Conservation (phyloP, 2,888 invertebrate genomes). For the Rhagophthalmus giganteus region DNA sequence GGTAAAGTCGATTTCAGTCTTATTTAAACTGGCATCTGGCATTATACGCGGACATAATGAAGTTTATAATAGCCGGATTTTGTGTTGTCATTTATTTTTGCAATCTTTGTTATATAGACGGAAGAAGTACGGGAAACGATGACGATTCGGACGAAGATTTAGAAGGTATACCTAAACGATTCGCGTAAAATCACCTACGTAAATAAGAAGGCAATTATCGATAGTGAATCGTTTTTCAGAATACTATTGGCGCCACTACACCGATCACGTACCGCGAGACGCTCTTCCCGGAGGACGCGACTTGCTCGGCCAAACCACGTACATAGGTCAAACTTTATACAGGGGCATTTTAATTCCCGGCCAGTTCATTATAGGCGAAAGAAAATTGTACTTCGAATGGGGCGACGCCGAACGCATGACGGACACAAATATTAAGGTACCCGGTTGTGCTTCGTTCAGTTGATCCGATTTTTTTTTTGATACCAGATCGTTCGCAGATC, state of each 20-base stretch:
- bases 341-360: conserved; percentile 8
- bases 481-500: neutral
- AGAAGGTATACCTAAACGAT: too few relatives aligned
- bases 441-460: neutral
- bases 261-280: conserved; percentile 6
- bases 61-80: too few relatives aligned
- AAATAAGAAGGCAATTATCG: too few relatives aligned
- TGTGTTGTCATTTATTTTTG: too few relatives aligned
- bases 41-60: too few relatives aligned
- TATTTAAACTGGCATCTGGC: too few relatives aligned
- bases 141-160: too few relatives aligned
- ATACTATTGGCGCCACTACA: conserved; percentile 16
- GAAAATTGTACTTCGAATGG: conserved; percentile 12
- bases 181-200: too few relatives aligned
- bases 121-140: too few relatives aligned
- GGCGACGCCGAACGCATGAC: conserved; percentile 5
- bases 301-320: conserved; percentile 4
- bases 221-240: too few relatives aligned
- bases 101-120: too few relatives aligned
- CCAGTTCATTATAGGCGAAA: conserved; percentile 6
- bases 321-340: conserved; percentile 8
- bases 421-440: conserved; percentile 4
- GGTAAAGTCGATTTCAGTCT: too few relatives aligned
- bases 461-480: neutral
- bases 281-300: conserved; percentile 8